Percentiles rank a stretch among this genome's conserved stretches.
Conservation (phyloP, 2,797 vertebrate genomes). For the Acanthurus leucopareius region DNA sequence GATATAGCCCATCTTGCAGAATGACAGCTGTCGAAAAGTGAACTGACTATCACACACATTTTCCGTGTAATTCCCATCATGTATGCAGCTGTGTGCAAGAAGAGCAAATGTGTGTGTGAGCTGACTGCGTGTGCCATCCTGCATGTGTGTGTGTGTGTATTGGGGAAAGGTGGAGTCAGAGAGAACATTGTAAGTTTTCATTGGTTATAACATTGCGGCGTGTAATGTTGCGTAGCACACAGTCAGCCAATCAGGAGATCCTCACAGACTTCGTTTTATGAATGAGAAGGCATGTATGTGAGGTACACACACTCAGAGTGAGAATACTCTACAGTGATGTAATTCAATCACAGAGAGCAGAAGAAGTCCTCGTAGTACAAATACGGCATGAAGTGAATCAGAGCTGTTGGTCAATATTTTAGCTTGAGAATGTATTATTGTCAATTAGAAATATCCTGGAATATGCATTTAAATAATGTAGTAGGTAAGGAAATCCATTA, state of each 20-base stretch:
- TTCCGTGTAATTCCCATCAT: slow-evolving; percentile 56
- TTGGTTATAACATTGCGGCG: slow-evolving; percentile 74
- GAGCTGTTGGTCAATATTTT: slow-evolving; percentile 13
- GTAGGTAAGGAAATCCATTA: background rate
- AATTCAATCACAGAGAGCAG: slow-evolving; percentile 73
- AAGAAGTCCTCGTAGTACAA: slow-evolving; percentile 44
- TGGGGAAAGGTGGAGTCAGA: slow-evolving; percentile 73
- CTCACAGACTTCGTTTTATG: slow-evolving; percentile 78
- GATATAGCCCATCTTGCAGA: slow-evolving; percentile 58
- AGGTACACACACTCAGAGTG: slow-evolving; percentile 66
- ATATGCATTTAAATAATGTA: background rate
- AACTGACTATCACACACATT: slow-evolving; percentile 56
- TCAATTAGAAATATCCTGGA: background rate
- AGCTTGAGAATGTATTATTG: background rate
- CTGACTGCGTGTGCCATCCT: slow-evolving; percentile 37
- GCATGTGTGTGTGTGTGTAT: slow-evolving; percentile 45
- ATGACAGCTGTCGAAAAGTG: slow-evolving; percentile 64
- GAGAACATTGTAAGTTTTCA: slow-evolving; percentile 72
- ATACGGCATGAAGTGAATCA: slow-evolving; percentile 37
- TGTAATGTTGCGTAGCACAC: slow-evolving; percentile 73
- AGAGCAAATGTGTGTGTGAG: slow-evolving; percentile 55
- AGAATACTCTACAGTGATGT: slow-evolving; percentile 81
- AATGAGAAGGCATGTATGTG: slow-evolving; percentile 80
- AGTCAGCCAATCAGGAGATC: slow-evolving; percentile 70
- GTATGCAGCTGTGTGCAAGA: slow-evolving; percentile 64